A percentile compares a stretch with the other conserved stretches of the same genome.
phyloP scores from a whole-genome alignment of 2,113 vertebrate species.

The Gobiocypris rarus region DNA sequence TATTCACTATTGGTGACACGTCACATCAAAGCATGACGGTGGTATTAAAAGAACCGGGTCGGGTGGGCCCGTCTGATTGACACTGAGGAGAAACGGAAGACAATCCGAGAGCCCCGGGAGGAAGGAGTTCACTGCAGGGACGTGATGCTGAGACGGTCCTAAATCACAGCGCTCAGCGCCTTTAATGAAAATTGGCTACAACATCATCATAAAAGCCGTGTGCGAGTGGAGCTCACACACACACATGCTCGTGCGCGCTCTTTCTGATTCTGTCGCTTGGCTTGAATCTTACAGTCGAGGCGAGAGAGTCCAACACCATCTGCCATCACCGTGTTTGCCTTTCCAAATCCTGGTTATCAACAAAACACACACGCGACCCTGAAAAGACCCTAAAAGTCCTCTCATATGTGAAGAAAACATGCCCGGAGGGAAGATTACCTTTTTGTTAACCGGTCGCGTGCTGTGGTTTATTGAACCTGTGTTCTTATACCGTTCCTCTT shows the following conservation, averaged over 20 bases:
- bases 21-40: constrained; percentile 58
- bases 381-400: constrained; percentile 44
- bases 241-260: constrained; percentile 25
- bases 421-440: constrained; percentile 29
- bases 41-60: constrained; percentile 49
- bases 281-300: constrained; percentile 58
- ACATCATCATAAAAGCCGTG: constrained; percentile 53
- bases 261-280: constrained; percentile 50
- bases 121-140: constrained; percentile 40
- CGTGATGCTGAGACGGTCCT: constrained; percentile 36
- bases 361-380: constrained; percentile 75
- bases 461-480: not conserved
- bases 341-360: constrained; percentile 79
- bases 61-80: constrained; percentile 51
- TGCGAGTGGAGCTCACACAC: constrained; percentile 24
- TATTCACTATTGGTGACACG: constrained; percentile 55
- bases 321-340: constrained; percentile 70
- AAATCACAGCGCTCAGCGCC: constrained; percentile 52
- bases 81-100: constrained; percentile 45
- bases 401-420: constrained; percentile 53
- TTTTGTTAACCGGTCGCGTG: constrained; percentile 21
- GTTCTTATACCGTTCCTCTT: constrained; percentile 13
- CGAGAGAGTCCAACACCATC: constrained; percentile 75
- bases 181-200: constrained; percentile 59
- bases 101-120: constrained; percentile 39